These are phyloP conservation scores for Atta cephalotes DNA, from an alignment of 1,140 invertebrate species.

Conservation along the genomic window DNA sequence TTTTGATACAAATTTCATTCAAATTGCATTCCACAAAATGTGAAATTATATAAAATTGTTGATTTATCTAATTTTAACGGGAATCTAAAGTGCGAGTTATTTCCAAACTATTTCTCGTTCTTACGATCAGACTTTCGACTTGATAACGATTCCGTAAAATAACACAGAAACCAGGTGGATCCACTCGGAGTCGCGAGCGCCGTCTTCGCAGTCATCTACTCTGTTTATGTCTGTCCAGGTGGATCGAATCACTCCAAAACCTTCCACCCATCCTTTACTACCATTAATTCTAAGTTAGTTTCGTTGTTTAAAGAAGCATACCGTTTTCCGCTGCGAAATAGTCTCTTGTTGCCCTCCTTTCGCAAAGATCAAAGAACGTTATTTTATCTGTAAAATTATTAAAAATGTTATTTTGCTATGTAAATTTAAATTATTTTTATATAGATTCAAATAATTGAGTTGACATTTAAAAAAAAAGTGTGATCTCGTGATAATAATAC, in stretches of 20 bases:
- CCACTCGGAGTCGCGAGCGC: constrained; percentile 75
- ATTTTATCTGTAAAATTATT: neutral
- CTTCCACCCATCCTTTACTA: constrained; percentile 66
- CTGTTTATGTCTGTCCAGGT: constrained; percentile 84
- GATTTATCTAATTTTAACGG: neutral
- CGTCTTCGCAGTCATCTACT: constrained; percentile 73
- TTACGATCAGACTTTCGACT: constrained; percentile 62
- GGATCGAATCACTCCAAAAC: constrained; percentile 79
- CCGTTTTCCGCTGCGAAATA: constrained; percentile 35
- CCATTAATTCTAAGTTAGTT: constrained; percentile 77
- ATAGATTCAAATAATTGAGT: neutral
- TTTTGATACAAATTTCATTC: neutral
- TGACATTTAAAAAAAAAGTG: neutral
- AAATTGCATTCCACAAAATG: neutral
- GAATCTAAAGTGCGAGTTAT: neutral
- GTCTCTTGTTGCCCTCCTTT: neutral
- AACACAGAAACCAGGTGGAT: constrained; percentile 80
- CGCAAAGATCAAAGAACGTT: constrained; percentile 25
- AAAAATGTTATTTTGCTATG: no score
- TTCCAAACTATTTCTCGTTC: constrained; percentile 9
- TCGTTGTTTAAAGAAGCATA: constrained; percentile 69
- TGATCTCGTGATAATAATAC: neutral
- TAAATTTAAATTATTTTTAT: neutral
- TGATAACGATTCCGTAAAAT: constrained; percentile 66
- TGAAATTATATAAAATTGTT: neutral